phyloP scores from a whole-genome alignment of 2,888 invertebrate genomes.

The Acheta domesticus region DNA sequence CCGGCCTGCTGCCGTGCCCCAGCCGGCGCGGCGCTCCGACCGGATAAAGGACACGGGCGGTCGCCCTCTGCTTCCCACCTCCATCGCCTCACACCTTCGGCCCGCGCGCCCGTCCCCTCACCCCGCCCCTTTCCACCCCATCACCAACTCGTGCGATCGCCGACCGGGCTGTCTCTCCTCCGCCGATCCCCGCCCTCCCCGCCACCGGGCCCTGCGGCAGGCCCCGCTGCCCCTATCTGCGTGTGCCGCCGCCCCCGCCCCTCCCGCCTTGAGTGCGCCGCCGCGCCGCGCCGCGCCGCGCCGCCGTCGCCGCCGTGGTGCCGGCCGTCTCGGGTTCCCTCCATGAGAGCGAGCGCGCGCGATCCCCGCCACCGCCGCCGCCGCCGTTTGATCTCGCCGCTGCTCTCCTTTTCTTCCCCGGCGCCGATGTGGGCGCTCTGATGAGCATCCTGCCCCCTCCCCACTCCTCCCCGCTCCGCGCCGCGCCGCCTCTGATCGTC shows the following conservation, averaged over 20 bases:
- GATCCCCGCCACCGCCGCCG: background rate
- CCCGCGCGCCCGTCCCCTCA: background rate
- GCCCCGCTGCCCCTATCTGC: background rate
- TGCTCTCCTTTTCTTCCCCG: background rate
- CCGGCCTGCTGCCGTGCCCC: no score
- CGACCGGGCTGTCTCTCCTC: background rate
- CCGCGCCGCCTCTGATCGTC: no score
- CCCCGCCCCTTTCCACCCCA: no score
- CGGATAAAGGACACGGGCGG: background rate
- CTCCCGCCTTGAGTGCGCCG: background rate
- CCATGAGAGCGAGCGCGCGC: background rate
- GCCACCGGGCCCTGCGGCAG: background rate
- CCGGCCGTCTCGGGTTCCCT: background rate
- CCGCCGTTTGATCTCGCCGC: conserved; percentile 18
- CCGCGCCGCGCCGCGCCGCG: background rate
- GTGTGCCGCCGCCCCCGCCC: background rate
- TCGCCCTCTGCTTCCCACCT: background rate
- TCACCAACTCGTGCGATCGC: background rate
- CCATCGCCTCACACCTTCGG: no score
- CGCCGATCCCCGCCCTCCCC: background rate
- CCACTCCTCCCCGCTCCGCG: background rate
- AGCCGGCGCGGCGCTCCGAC: background rate
- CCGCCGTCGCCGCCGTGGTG: background rate
- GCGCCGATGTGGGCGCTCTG: conserved; percentile 7
- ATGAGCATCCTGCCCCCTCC: background rate